Evolutionary conservation across 2,113 vertebrate genomes (phyloP).

Genomic region (Emydura subglobosa): DNA sequence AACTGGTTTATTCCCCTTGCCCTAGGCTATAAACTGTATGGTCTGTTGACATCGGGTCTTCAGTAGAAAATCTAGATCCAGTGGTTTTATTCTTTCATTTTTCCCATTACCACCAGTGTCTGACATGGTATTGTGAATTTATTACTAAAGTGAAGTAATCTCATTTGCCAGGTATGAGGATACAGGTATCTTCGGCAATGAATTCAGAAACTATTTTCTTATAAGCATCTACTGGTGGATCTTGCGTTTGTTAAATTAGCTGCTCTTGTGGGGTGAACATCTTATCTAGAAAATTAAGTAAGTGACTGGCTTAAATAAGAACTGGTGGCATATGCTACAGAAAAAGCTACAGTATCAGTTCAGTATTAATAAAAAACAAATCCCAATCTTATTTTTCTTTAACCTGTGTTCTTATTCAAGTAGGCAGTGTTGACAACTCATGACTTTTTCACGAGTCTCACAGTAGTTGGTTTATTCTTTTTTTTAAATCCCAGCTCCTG

Average conservation of each 20-base stretch:
- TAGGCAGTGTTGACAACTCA: neutral
- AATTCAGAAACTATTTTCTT: neutral
- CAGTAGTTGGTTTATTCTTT: neutral
- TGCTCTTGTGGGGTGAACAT: neutral
- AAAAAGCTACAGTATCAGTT: fast-evolving
- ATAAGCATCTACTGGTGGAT: no score
- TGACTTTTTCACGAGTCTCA: neutral
- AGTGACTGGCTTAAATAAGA: neutral
- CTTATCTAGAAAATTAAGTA: neutral
- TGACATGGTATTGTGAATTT: neutral
- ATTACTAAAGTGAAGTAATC: neutral
- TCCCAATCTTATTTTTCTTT: neutral
- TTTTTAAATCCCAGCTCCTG: neutral
- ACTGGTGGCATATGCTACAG: neutral
- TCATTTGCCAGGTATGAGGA: neutral
- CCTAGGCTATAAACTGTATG: no score
- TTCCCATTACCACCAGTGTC: fast-evolving
- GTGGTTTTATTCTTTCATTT: neutral
- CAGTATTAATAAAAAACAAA: neutral
- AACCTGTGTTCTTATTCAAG: neutral
- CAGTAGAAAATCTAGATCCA: neutral
- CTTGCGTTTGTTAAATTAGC: no score
- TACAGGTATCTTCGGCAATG: neutral
- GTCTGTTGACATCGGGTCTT: neutral
- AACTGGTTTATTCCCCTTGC: no score